These are phyloP conservation scores for Gnathonemus longibarbis DNA, from an alignment of 2,113 vertebrate species.

Conservation along the genomic window DNA sequence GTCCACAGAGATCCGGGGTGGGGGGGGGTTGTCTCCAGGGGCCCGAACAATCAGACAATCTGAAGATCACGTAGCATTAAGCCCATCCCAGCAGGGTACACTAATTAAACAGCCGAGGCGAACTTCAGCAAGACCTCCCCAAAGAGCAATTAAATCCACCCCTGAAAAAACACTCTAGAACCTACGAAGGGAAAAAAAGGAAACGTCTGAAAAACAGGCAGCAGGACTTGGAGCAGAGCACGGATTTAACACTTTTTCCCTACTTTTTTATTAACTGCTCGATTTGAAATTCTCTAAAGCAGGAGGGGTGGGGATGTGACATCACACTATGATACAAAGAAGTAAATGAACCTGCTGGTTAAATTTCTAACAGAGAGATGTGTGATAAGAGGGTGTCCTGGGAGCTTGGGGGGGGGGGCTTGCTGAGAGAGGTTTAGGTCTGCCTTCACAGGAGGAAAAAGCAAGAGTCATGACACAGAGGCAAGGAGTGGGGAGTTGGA, in stretches of 20 bases:
- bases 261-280: conserved; percentile 74
- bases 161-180: conserved; percentile 67
- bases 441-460: not conserved
- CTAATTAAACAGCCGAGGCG: conserved; percentile 99
- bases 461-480: not conserved
- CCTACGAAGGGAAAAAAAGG: conserved; percentile 66
- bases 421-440: not conserved
- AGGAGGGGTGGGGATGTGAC: conserved; percentile 47
- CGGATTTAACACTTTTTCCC: conserved; percentile 78
- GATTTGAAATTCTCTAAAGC: conserved; percentile 65
- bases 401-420: conserved; percentile 23
- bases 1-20: conserved; percentile 29
- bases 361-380: not conserved
- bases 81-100: conserved; percentile 95
- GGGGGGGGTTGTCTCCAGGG: conserved; percentile 63
- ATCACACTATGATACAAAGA: conserved; percentile 76
- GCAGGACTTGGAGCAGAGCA: conserved; percentile 60
- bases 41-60: conserved; percentile 94
- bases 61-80: conserved; percentile 99
- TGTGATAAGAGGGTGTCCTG: not conserved
- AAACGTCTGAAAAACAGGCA: conserved; percentile 61
- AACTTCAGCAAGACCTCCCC: conserved; percentile 98
- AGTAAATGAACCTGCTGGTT: conserved; percentile 75
- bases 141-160: conserved; percentile 99
- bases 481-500: not conserved